Conservation (phyloP, 2,888 invertebrate genomes). For the Fragum fragum region DNA sequence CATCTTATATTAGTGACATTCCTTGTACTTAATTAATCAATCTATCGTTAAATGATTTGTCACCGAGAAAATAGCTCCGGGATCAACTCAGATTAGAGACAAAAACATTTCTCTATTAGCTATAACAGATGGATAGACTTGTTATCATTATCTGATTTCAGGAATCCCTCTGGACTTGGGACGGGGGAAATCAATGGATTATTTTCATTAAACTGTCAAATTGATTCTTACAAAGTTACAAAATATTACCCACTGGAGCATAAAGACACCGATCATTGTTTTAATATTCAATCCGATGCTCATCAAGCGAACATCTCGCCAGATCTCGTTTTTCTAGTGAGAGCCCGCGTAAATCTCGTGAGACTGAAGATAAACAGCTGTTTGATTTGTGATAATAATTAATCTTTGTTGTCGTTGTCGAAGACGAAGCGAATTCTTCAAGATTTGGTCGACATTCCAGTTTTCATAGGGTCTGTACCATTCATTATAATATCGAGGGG, state of each 20-base stretch:
- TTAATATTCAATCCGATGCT: constrained; percentile 66
- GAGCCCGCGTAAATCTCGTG: constrained; percentile 58
- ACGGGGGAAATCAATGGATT: constrained; percentile 61
- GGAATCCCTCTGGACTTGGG: constrained; percentile 49
- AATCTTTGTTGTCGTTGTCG: constrained; percentile 65
- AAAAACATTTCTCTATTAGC: constrained; percentile 52
- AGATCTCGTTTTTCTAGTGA: constrained; percentile 58
- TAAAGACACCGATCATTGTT: constrained; percentile 63
- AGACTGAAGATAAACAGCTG: constrained; percentile 70
- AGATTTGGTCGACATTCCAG: not conserved
- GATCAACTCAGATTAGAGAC: constrained; percentile 25
- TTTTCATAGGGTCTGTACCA: not conserved
- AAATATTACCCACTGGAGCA: constrained; percentile 67
- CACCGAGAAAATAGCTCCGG: constrained; percentile 42
- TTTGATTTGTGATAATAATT: constrained; percentile 69
- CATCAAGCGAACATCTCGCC: constrained; percentile 65
- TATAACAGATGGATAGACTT: constrained; percentile 58
- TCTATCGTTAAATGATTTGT: constrained; percentile 43
- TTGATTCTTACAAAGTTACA: constrained; percentile 69
- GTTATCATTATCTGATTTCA: constrained; percentile 52
- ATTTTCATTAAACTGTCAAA: constrained; percentile 72
- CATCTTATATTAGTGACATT: constrained; percentile 4
- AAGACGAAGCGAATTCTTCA: constrained; percentile 37
- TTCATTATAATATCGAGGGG: not conserved
- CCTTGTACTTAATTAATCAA: constrained; percentile 34